Evolutionary conservation across 2,113 vertebrate species (phyloP), one percentile per base, ranked within the genome.

Genomic region (Cromileptes altivelis): DNA sequence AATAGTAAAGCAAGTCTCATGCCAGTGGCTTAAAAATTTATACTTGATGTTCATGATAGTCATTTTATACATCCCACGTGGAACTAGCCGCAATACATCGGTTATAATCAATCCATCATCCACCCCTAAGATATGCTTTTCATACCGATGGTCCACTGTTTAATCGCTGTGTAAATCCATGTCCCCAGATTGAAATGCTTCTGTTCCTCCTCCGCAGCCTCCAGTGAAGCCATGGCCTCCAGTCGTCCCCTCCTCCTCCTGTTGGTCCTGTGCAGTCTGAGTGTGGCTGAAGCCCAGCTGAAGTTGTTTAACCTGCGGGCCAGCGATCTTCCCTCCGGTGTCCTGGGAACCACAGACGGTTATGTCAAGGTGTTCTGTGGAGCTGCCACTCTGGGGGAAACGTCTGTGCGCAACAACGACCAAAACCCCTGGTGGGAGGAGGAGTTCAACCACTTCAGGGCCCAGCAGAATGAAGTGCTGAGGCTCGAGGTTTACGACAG

Each of bases 401-500:
- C 90, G 0, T 45, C 61, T 3, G 25, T 85, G 13, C 70, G 84
- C 12, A 14, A 76, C 0, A 12, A 91, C 64, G 7, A 85, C 0
- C 0, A 0, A 0, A 82, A 90, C 74, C 90, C 90, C 30, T 88
- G 86, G 90, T 91, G 90, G 90, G 45, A 19, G 19, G 86, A 91
- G 14, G 70, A 87, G 73, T 91, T 91, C 42, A 8, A 14, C 64
- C 18, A 73, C 57, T 81, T 67, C 57, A 30, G 27, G 0, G 86
- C 84, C 18, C 21, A 58, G 37, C 19, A 80, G 50, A 70, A 74
- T 0, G 49, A 88, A 14, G 15, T 83, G 4, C 68, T 90, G 76
- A 67, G 62, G 61, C 65, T 90, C 1, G 88, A 88, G 76, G 76
- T 91, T 27, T 40, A 42, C 0, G 88, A 91, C 80, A 45, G 21